Conservation (phyloP, 2,797 vertebrate species). For the Xyrichtys novacula region DNA sequence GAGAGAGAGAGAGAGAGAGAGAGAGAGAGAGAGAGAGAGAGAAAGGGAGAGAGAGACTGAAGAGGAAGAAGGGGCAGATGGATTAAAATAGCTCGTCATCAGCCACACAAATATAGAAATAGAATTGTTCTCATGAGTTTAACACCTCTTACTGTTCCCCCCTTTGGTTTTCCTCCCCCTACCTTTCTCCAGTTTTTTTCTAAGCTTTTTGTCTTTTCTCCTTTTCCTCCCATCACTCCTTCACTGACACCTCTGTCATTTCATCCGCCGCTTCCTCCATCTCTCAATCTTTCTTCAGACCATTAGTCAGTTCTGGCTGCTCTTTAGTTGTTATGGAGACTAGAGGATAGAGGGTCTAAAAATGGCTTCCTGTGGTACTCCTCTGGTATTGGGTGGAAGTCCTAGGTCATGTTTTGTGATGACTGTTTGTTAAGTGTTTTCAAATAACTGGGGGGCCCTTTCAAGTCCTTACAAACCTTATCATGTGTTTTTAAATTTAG, state of each 20-base stretch:
- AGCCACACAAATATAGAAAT: slow-evolving; percentile 67
- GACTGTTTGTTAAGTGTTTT: background rate
- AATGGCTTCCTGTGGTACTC: slow-evolving; percentile 65
- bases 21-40: slow-evolving; percentile 17
- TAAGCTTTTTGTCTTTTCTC: background rate
- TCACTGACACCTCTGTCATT: slow-evolving; percentile 45
- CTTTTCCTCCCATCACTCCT: slow-evolving; percentile 7
- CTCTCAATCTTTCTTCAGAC: slow-evolving; percentile 59
- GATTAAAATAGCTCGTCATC: slow-evolving; percentile 76
- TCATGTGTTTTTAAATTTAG: no score
- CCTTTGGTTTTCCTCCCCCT: slow-evolving; percentile 15
- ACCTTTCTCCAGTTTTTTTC: slow-evolving; percentile 14
- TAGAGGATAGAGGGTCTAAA: slow-evolving; percentile 53
- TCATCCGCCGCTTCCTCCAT: slow-evolving; percentile 48
- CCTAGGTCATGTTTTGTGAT: background rate
- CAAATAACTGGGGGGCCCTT: background rate
- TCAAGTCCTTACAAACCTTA: no score
- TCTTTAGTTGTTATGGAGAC: slow-evolving; percentile 78
- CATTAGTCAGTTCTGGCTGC: slow-evolving; percentile 65
- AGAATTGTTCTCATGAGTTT: slow-evolving; percentile 52
- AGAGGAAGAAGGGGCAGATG: slow-evolving; percentile 27
- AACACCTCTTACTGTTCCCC: slow-evolving; percentile 52
- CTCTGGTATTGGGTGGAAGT: slow-evolving; percentile 37
- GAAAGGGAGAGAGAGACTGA: background rate
- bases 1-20: background rate